phyloP scores from a whole-genome alignment of 2,113 vertebrate genomes.

The Oreochromis niloticus region DNA sequence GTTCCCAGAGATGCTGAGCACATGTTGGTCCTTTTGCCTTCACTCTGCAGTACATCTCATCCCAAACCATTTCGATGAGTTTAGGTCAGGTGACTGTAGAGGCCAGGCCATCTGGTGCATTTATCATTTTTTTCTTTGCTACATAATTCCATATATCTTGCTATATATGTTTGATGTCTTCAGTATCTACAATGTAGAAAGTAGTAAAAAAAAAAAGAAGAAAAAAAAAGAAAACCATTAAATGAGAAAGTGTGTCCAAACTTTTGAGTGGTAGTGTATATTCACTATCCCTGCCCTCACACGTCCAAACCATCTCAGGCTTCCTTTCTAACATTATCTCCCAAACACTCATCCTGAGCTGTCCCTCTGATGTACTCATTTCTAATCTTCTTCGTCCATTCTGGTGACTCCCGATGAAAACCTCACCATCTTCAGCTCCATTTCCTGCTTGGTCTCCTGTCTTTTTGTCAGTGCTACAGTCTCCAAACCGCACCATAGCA shows the following conservation, averaged over 20 bases:
- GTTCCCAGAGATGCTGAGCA: rapidly evolving
- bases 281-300: background rate
- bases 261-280: background rate
- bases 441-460: background rate
- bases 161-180: background rate
- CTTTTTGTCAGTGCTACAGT: background rate
- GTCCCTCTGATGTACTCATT: background rate
- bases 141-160: background rate
- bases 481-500: background rate
- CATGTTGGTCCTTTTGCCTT: background rate
- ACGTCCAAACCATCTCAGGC: background rate
- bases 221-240: background rate
- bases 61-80: background rate
- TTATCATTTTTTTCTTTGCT: background rate
- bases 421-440: background rate
- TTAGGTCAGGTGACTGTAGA: background rate
- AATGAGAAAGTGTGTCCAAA: background rate
- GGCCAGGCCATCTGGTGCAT: background rate
- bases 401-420: background rate
- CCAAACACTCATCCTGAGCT: background rate
- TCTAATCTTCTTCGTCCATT: background rate
- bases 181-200: background rate
- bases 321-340: background rate
- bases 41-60: background rate
- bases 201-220: background rate